These are phyloP conservation scores for Strigamia maritima DNA, from an alignment of 2,888 invertebrate species.

Conservation along the genomic window DNA sequence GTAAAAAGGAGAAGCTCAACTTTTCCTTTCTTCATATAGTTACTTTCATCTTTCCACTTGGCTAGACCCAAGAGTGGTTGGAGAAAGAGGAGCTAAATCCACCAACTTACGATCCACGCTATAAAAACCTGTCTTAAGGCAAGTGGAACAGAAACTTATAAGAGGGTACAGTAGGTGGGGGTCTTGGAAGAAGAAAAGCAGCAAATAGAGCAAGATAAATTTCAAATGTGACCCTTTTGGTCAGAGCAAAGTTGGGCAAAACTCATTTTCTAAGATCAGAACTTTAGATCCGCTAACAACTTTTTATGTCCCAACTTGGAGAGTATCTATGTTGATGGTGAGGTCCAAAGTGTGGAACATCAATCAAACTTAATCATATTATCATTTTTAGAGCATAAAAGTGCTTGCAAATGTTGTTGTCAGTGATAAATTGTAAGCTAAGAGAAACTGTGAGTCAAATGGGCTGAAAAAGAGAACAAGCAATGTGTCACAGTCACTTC, in stretches of 20 bases:
- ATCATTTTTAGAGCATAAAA: not conserved
- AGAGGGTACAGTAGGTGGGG: not conserved
- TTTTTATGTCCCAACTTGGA: not conserved
- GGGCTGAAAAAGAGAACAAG: not conserved
- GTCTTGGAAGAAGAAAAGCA: not conserved
- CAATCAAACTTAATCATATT: constrained; percentile 7
- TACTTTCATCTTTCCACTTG: constrained; percentile 29
- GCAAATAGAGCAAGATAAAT: constrained; percentile 26
- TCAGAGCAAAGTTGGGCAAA: not conserved
- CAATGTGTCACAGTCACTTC: not conserved
- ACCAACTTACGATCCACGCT: constrained; percentile 26
- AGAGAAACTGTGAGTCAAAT: not conserved
- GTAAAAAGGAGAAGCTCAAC: not conserved
- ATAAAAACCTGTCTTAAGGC: constrained; percentile 34
- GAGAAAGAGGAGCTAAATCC: constrained; percentile 34
- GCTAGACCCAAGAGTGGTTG: constrained; percentile 23
- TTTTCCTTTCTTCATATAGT: constrained; percentile 31
- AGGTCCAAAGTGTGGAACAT: not conserved
- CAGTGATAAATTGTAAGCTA: not conserved
- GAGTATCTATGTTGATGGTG: not conserved
- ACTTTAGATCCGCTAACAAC: not conserved
- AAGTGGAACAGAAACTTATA: constrained; percentile 27
- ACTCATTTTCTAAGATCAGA: not conserved
- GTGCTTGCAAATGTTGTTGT: not conserved
- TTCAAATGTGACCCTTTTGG: constrained; percentile 21